Conservation (phyloP, 2,113 vertebrate species). For the Crotalus helleri region DNA sequence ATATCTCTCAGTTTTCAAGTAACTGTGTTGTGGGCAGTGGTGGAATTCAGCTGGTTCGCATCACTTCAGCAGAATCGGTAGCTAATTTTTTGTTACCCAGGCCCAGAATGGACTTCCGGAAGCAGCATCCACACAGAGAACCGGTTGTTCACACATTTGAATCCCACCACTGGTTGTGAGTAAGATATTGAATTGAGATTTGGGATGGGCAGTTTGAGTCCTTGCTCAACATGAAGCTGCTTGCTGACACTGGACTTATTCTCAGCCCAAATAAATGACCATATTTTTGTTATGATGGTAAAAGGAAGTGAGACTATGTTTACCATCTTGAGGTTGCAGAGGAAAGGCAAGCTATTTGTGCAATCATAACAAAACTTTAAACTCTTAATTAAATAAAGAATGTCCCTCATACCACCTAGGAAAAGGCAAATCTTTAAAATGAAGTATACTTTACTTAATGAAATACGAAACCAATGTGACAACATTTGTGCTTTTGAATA, state of each 20-base stretch:
- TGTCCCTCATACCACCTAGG: conserved; percentile 13
- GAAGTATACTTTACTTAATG: conserved; percentile 32
- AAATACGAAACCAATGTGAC: conserved; percentile 33
- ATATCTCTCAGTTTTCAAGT: not conserved
- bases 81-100: too few relatives aligned
- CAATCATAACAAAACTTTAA: conserved; percentile 15
- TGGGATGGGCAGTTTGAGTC: not conserved
- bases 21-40: not conserved
- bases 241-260: not conserved
- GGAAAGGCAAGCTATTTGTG: not conserved
- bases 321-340: not conserved
- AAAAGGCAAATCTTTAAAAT: conserved; percentile 20
- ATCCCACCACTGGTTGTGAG: too few relatives aligned
- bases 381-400: conserved; percentile 27
- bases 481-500: conserved; percentile 21
- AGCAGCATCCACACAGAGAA: too few relatives aligned
- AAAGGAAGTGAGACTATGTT: not conserved
- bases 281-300: not conserved
- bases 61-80: rapidly evolving
- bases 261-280: not conserved
- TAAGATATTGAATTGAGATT: not conserved
- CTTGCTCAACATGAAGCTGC: not conserved
- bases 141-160: too few relatives aligned
- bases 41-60: too few relatives aligned
- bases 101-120: too few relatives aligned